Percentiles rank a stretch among this genome's conserved stretches.
phyloP scores from a whole-genome alignment of 92 coral and sea anemone species.

The Epizoanthus illoricatus region DNA sequence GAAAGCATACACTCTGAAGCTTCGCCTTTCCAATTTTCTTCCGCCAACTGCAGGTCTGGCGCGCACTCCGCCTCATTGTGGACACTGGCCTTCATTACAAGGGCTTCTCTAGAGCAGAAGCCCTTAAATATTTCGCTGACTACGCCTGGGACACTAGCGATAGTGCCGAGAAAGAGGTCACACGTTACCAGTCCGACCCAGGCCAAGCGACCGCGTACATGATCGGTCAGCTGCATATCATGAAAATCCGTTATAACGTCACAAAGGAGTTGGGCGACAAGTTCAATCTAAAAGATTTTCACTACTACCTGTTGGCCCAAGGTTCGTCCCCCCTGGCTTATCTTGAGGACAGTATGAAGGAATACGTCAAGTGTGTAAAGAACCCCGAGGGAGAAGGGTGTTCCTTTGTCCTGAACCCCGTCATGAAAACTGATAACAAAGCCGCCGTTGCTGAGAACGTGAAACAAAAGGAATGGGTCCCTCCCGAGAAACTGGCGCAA shows the following conservation, averaged over 20 bases:
- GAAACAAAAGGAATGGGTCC: slow-evolving; percentile 16
- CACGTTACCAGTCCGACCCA: slow-evolving; percentile 91
- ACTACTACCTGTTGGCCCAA: slow-evolving; percentile 79
- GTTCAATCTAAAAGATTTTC: slow-evolving; percentile 77
- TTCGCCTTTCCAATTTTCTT: background rate
- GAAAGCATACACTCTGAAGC: too few relatives aligned
- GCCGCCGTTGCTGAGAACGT: background rate
- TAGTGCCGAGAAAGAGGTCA: slow-evolving; percentile 79
- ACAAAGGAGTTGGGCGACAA: slow-evolving; percentile 55
- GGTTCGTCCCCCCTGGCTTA: slow-evolving; percentile 86
- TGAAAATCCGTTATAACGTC: slow-evolving; percentile 74
- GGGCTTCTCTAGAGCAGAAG: slow-evolving; percentile 57
- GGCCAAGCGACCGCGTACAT: slow-evolving; percentile 96
- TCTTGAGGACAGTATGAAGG: slow-evolving; percentile 63
- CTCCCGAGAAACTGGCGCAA: slow-evolving; percentile 16
- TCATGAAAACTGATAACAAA: slow-evolving; percentile 27
- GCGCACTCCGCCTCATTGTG: slow-evolving; percentile 86
- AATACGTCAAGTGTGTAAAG: slow-evolving; percentile 70
- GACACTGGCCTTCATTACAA: slow-evolving; percentile 90
- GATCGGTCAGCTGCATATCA: slow-evolving; percentile 87
- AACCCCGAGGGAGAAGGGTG: slow-evolving; percentile 61
- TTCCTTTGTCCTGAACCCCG: slow-evolving; percentile 64
- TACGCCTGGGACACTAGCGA: slow-evolving; percentile 96
- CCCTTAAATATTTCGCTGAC: slow-evolving; percentile 73
- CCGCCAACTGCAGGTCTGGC: slow-evolving; percentile 63